Conservation (phyloP, 2,888 invertebrate species). For the Rhodophaea formosa region DNA sequence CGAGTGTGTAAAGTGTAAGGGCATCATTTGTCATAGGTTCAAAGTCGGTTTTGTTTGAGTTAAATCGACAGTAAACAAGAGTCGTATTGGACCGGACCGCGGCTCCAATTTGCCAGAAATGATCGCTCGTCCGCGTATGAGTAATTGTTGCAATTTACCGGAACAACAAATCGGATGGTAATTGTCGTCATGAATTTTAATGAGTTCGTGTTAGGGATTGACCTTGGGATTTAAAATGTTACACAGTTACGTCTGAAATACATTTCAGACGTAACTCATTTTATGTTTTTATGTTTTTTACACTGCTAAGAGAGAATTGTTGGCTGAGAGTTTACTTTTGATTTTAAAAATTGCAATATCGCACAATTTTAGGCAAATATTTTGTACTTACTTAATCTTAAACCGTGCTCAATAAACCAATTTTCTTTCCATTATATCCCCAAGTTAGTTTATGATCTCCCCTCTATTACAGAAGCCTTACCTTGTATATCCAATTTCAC, state of each 20-base stretch:
- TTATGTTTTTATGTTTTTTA: no score
- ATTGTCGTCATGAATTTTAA: constrained; percentile 18
- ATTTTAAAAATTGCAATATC: no score
- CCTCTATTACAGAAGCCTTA: constrained; percentile 6
- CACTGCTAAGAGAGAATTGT: no score
- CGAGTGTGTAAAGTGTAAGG: background rate
- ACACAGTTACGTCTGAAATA: no score
- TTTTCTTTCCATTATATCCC: background rate
- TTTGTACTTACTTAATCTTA: background rate
- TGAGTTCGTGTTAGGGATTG: constrained; percentile 17
- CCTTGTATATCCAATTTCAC: constrained; percentile 8
- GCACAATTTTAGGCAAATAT: no score
- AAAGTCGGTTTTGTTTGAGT: constrained; percentile 16
- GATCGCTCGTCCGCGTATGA: constrained; percentile 5
- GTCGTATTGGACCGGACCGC: constrained; percentile 16
- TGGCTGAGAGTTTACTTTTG: no score
- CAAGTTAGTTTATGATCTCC: background rate
- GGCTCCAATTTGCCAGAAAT: constrained; percentile 18
- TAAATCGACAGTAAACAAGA: constrained; percentile 17
- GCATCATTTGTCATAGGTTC: constrained; percentile 14
- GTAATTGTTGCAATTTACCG: constrained; percentile 6
- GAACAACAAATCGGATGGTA: constrained; percentile 7
- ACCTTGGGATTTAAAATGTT: background rate
- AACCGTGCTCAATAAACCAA: background rate
- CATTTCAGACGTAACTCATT: no score